A percentile compares a stretch with the other conserved stretches of the same genome.
These are phyloP conservation scores for Hyla sarda DNA, from an alignment of 2,113 vertebrate genomes.

Conservation along the genomic window DNA sequence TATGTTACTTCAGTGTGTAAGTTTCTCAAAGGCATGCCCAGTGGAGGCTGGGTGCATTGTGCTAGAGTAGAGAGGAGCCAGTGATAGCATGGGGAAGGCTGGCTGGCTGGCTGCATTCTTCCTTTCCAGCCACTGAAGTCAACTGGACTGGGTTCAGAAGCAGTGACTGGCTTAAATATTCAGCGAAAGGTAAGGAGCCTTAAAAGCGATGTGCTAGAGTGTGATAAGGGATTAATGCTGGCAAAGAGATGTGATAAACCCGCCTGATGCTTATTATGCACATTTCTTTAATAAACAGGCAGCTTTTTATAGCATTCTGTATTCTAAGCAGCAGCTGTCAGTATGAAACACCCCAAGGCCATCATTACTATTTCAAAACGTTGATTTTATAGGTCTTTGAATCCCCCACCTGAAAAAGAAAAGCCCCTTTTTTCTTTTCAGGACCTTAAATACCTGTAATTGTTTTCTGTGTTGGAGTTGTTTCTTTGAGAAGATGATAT, in stretches of 20 bases:
- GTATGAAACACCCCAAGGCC: slow-evolving; percentile 25
- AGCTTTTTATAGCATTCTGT: slow-evolving; percentile 34
- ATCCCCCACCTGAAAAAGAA: background rate
- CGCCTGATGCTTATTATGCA: slow-evolving; percentile 60
- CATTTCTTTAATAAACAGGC: slow-evolving; percentile 53
- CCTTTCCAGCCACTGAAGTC: background rate
- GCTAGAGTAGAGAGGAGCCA: background rate
- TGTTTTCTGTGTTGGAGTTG: background rate
- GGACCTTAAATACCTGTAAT: background rate
- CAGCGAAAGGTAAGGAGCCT: slow-evolving; percentile 55
- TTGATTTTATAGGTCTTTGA: slow-evolving; percentile 15
- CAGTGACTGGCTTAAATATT: background rate
- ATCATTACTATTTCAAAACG: background rate
- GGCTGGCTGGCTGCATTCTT: slow-evolving; percentile 26
- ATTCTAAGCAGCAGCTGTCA: slow-evolving; percentile 16
- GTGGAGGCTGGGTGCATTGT: slow-evolving; percentile 58
- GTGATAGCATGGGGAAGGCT: background rate
- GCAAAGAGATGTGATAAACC: slow-evolving; percentile 45
- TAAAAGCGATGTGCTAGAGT: slow-evolving; percentile 28
- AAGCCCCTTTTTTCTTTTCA: background rate
- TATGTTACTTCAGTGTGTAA: slow-evolving; percentile 40
- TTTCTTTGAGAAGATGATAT: background rate
- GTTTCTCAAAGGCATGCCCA: slow-evolving; percentile 57
- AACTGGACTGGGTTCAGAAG: background rate
- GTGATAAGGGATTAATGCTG: slow-evolving; percentile 48